Base-by-base conservation (phyloP, 2,797 vertebrate species). In the Enteromius radiatus region DNA sequence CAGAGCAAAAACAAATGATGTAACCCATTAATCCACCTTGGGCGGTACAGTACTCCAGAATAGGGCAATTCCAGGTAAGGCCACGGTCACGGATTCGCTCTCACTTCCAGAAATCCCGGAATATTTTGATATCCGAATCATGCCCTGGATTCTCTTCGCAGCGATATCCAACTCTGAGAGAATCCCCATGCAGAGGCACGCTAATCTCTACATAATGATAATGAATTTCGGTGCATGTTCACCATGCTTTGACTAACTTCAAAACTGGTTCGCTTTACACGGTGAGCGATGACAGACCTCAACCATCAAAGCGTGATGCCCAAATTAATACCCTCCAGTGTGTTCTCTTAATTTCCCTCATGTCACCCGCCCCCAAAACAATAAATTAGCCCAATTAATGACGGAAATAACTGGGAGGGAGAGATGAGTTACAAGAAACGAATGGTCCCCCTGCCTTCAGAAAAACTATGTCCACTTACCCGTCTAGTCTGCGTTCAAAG, bases 401-500 rank as follows among this genome's bases (percentile, higher is more conserved):
- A 87, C 91, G 90, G 93, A 93, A 91, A 94, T 92, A 91, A 90
- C 92, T 92, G 91, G 91, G 88, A 91, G 91, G 91, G 87, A 91
- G 91, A 91, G 88, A 92, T 90, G 90, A 90, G 90, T 92, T 89
- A 93, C 83, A 87, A 91, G 89, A 93, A 93, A 94, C 88, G 88
- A 92, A 84, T 88, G 89, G 89, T 89, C 89, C 89, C 91, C 90
- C 89, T 91, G 92, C 88, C 94, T 93, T 94, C 93, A 94, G 92
- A 94, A 90, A 84, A 76, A 87, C 61, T 88, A 78, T 86, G 75
- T 97, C 94, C 97, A 99, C 98, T 99, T 99, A 99, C 98, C 98
- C 98, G 97, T 99, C 98, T 94, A 98, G 97, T 99, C 97, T 99
- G 95, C 98, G 97, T 95, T 99, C 98, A 99, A 99, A 99, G 95